Evolutionary conservation across 2,888 invertebrate genomes (phyloP), one percentile per base, ranked within the genome.

Genomic region (Chrysolina haemoptera): DNA sequence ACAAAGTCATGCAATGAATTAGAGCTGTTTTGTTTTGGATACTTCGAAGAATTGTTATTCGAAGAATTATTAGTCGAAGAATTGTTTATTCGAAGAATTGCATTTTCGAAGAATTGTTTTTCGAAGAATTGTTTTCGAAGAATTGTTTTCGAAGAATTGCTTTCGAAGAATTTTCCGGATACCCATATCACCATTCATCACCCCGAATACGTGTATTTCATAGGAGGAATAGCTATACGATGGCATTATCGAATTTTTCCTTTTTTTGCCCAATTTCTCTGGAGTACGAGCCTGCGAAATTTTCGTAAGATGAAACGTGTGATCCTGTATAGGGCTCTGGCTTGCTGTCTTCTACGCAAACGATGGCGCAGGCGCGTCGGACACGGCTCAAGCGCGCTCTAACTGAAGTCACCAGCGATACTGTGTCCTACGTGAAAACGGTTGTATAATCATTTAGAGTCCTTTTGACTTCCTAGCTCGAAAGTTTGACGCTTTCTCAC

Each of bases 271-370:
- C 18, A 53, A 53, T 53, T 53, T 53, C 20, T 20, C 20, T 53
- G 53, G 71, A 65, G 40, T 59, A 20, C 40, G 14, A 55, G 72
- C 68, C 16, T 48, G 53, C 22, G 64, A 68, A 48, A 66, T 62
- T 53, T 62, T 16, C 63, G 46, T 68, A 67, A 74, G 70, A 75
- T 75, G 75, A 75, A 75, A 71, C 75, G 70, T 78, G 71, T 82
- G 80, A 76, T 81, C 79, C 80, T 82, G 73, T 82, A 82, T 86
- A 87, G 87, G 89, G 88, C 85, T 93, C 94, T 93, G 95, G 95
- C 88, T 93, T 95, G 90, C 94, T 96, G 89, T 94, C 95, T 91
- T 95, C 95, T 90, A 95, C 96, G 90, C 94, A 95, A 91, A 95
- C 95, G 89, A 92, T 96, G 93, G 94, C 95, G 90, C 95, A 95